Evolutionary conservation across 92 coral and sea anemone genomes (phyloP).

Genomic region (Siderastrea radians): DNA sequence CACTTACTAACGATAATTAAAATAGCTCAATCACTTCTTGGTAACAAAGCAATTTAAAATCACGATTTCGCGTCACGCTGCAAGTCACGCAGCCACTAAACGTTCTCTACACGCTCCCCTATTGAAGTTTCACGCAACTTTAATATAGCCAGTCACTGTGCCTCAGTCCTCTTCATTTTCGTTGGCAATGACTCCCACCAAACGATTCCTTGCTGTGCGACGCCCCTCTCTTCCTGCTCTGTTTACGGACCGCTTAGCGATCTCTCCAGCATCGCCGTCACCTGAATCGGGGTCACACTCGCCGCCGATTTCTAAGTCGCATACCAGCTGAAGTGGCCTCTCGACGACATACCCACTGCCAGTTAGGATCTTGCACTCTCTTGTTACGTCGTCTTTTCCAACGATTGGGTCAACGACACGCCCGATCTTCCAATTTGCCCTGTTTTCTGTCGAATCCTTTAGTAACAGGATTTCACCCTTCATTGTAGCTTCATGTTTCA

Average conservation of each 20-base stretch:
- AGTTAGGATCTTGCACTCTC: conserved; percentile 50
- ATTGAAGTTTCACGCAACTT: conserved; percentile 7
- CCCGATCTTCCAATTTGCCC: conserved; percentile 47
- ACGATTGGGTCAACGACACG: conserved; percentile 42
- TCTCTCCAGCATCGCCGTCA: background rate
- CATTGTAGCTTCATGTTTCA: conserved; percentile 8
- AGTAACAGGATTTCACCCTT: conserved; percentile 52
- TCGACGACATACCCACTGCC: conserved; percentile 41
- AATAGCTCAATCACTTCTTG: too few relatives aligned
- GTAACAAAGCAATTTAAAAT: too few relatives aligned
- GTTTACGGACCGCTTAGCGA: background rate
- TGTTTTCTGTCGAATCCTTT: conserved; percentile 34
- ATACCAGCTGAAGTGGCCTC: conserved; percentile 53
- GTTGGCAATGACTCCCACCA: conserved; percentile 26
- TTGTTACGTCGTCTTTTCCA: conserved; percentile 59
- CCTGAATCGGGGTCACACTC: background rate
- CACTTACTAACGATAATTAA: too few relatives aligned
- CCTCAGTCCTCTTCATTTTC: conserved; percentile 33
- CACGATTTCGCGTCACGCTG: too few relatives aligned
- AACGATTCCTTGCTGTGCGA: conserved; percentile 14
- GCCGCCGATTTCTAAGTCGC: conserved; percentile 51
- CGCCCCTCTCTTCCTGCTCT: conserved; percentile 5
- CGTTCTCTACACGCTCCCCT: conserved; percentile 6
- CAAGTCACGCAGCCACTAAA: background rate
- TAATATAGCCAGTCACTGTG: background rate